Conservation (phyloP, 2,888 invertebrate genomes). For the Erebia palarica region DNA sequence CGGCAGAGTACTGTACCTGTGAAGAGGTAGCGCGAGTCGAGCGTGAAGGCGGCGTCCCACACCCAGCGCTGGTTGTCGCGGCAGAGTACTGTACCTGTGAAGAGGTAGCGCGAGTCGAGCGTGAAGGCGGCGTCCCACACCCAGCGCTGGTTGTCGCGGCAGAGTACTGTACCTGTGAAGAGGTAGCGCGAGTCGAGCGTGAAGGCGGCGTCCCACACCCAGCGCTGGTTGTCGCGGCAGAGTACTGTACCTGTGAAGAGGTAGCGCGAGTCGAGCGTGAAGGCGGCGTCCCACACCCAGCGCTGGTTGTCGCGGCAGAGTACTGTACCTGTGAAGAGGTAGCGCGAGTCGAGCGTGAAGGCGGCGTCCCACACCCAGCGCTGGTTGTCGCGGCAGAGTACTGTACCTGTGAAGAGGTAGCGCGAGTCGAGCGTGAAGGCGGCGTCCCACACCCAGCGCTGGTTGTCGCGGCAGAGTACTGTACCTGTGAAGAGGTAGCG, state of each 20-base stretch:
- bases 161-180: conserved; percentile 92
- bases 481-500: conserved; percentile 95
- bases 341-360: conserved; percentile 97
- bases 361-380: conserved; percentile 99
- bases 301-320: conserved; percentile 90
- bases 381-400: conserved; percentile 89
- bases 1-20: conserved; percentile 92
- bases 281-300: conserved; percentile 99
- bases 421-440: conserved; percentile 98
- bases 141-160: conserved; percentile 94
- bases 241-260: conserved; percentile 93
- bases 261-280: conserved; percentile 97
- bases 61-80: conserved; percentile 96
- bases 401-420: conserved; percentile 93
- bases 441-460: conserved; percentile 99
- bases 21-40: conserved; percentile 96
- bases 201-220: conserved; percentile 99
- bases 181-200: conserved; percentile 97
- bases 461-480: too few relatives aligned
- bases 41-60: conserved; percentile 98
- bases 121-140: conserved; percentile 99
- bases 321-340: conserved; percentile 93
- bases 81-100: conserved; percentile 93
- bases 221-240: conserved; percentile 91
- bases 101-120: conserved; percentile 95